Base-by-base conservation (phyloP, 2,797 vertebrate genomes). In the Melanogrammus aeglefinus region DNA sequence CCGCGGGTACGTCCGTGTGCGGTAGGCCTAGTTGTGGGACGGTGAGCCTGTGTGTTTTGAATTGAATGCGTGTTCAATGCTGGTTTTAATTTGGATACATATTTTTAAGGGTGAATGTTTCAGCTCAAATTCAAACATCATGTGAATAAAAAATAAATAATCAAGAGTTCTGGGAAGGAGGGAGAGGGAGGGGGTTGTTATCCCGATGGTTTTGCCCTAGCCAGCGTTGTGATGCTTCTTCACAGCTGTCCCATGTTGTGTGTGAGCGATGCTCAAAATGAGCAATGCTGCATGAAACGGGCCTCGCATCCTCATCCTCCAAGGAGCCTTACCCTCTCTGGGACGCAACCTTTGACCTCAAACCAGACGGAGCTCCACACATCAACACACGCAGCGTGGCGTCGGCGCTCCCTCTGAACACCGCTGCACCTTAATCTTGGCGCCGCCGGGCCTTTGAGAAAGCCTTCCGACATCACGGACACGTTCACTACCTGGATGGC, bases 21-120 rank as follows among this genome's bases (percentile, higher is more conserved):
- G 33, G 16, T 14, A 9, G 72, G 39, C 39, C 16, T 10, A 2
- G 24, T 14, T 77, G 73, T 6, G 24, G 38, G n/a, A 13, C 21
- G 18, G 27, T 31, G 14, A 41, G 44, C 5, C 14, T 33, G 27
- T 21, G 39, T 31, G 63, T 41, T 77, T 78, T 81, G 74, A 75
- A 75, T 63, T 82, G 10, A 9, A 63, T 63, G 21, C 7, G 51
- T 63, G 57, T 63, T 57, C 47, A 57, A 18, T 6, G 18, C 18
- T 57, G 47, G 47, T 21, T 57, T 57, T 57, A 4, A 21, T 57
- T 21, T 63, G 6, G 57, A 24, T 9, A 6, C 35, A 35, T n/a
- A 1, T 63, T 18, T 63, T 63, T 8, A 63, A 63, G 57, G 6
- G 2, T n/a, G 6, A 63, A n/a, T 63, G 57, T 63, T 63, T 63